These are phyloP conservation scores for Sclerurus mexicanus DNA, from an alignment of 2,113 vertebrate species.

Conservation along the genomic window DNA sequence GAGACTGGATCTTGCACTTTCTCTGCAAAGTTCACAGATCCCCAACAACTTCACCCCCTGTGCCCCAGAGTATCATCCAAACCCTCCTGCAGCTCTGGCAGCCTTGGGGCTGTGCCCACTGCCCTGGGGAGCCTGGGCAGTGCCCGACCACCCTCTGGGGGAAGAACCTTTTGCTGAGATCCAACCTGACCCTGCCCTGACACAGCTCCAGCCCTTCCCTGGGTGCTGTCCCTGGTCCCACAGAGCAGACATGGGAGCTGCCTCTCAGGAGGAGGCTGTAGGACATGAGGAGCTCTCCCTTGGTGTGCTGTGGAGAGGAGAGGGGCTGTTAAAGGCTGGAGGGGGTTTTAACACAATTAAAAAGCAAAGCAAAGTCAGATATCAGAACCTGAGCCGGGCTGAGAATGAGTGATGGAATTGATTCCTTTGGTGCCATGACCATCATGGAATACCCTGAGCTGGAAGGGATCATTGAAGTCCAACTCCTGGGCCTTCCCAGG, in stretches of 20 bases:
- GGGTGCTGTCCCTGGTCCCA: neutral
- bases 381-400: neutral
- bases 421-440: neutral
- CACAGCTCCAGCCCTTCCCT: accelerated
- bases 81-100: neutral
- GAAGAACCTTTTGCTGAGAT: neutral
- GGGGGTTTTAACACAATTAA: neutral
- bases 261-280: neutral
- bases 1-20: neutral
- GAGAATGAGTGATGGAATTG: neutral
- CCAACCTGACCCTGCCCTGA: accelerated
- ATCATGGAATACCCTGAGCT: neutral
- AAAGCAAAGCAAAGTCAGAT: neutral
- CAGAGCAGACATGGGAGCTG: accelerated
- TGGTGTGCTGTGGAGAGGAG: too few species aligned
- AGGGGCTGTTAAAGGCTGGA: neutral
- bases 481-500: neutral
- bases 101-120: neutral
- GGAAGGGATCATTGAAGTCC: neutral
- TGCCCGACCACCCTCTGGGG: neutral
- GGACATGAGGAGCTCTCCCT: too few species aligned
- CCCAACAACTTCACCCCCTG: neutral
- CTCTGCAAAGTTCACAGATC: neutral
- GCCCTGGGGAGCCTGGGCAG: neutral
- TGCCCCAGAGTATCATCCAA: neutral